These are phyloP conservation scores for Thalassaphorura encarpata DNA, from an alignment of 1,140 invertebrate genomes.

Conservation along the genomic window DNA sequence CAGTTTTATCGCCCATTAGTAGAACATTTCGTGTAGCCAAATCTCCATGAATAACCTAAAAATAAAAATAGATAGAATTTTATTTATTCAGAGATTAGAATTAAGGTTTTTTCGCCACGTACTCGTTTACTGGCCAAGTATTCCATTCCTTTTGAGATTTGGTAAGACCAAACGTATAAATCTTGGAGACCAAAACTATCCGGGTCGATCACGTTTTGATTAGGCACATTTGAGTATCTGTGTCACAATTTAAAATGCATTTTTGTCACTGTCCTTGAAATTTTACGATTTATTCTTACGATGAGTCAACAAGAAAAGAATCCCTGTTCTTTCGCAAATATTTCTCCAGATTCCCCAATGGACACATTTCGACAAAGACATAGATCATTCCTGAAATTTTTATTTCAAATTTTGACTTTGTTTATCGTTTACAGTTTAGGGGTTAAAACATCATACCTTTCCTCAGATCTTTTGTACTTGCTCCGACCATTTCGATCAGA, in stretches of 20 bases:
- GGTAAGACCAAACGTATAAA: background rate
- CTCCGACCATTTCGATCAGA: background rate
- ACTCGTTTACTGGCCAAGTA: background rate
- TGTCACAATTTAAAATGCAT: background rate
- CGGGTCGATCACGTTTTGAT: too few species aligned
- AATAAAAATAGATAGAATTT: background rate
- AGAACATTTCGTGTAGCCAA: background rate
- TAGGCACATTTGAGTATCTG: too few species aligned
- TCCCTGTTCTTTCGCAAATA: background rate
- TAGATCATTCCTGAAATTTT: background rate
- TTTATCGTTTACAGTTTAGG: background rate
- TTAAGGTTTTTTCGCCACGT: background rate
- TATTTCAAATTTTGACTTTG: background rate
- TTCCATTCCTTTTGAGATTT: background rate
- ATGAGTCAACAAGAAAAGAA: background rate
- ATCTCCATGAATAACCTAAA: background rate
- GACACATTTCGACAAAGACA: background rate
- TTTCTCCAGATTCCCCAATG: conserved; percentile 7
- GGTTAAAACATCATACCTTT: background rate
- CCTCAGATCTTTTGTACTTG: background rate
- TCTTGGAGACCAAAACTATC: background rate
- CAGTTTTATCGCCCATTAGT: background rate
- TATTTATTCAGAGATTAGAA: background rate
- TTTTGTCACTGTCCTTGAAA: background rate
- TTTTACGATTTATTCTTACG: too few species aligned